A percentile compares a stretch with the other conserved stretches of the same genome.
phyloP scores from a whole-genome alignment of 2,888 invertebrate species.

The Corbicula japonica region DNA sequence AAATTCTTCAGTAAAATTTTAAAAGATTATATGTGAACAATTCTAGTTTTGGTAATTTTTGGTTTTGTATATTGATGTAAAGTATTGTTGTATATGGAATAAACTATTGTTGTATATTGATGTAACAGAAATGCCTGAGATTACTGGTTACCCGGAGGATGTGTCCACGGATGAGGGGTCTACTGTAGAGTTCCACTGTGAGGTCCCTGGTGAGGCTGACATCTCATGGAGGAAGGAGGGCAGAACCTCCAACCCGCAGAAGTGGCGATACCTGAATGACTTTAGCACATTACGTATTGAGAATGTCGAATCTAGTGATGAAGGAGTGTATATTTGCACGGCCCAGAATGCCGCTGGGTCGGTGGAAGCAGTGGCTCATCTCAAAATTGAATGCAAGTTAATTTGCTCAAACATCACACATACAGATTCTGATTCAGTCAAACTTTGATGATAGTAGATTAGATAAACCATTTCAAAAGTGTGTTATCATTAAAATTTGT shows the following conservation, averaged over 20 bases:
- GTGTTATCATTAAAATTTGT: too few relatives aligned
- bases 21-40: too few relatives aligned
- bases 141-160: slow-evolving; percentile 95
- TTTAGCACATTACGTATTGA: slow-evolving; percentile 94
- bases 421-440: too few relatives aligned
- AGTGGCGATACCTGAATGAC: slow-evolving; percentile 89
- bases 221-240: slow-evolving; percentile 93
- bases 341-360: slow-evolving; percentile 96
- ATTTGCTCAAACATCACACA: too few relatives aligned
- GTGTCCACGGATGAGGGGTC: slow-evolving; percentile 94
- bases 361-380: slow-evolving; percentile 93
- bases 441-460: not conserved
- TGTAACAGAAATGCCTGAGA: slow-evolving; percentile 93
- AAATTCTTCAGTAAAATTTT: too few relatives aligned
- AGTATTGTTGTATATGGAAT: too few relatives aligned
- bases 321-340: slow-evolving; percentile 95
- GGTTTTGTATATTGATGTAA: too few relatives aligned
- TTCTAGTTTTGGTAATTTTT: too few relatives aligned
- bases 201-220: slow-evolving; percentile 95
- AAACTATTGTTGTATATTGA: too few relatives aligned
- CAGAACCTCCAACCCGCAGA: slow-evolving; percentile 87
- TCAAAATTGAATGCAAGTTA: slow-evolving; percentile 96
- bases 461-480: too few relatives aligned
- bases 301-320: slow-evolving; percentile 93
- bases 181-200: slow-evolving; percentile 94